phyloP scores from a whole-genome alignment of 2,113 vertebrate species.

The Leucosticte australis region DNA sequence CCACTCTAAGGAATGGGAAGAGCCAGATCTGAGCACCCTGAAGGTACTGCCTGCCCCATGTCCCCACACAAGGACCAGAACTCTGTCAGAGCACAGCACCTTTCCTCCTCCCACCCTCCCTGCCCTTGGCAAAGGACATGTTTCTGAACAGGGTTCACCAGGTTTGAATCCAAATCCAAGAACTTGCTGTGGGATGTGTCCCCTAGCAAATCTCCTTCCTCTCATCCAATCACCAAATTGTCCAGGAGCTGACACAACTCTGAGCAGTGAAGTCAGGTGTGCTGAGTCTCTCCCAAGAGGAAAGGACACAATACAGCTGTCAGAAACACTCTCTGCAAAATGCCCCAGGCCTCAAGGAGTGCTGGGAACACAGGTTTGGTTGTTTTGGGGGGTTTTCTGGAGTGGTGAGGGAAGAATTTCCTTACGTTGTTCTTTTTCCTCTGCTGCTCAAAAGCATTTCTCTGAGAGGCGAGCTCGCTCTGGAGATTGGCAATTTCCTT shows the following conservation, averaged over 20 bases:
- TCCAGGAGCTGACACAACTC: not conserved
- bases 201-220: not conserved
- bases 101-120: not conserved
- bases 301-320: not conserved
- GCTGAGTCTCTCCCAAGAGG: not conserved
- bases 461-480: constrained; percentile 81
- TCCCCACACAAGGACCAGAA: not conserved
- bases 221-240: not conserved
- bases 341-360: not conserved
- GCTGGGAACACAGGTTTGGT: not conserved
- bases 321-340: not conserved
- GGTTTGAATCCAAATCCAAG: not conserved
- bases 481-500: constrained; percentile 78
- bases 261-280: not conserved
- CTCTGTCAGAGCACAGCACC: not conserved
- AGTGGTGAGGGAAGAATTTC: not conserved
- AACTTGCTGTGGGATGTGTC: not conserved
- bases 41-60: not conserved
- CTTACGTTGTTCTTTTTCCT: constrained; percentile 98
- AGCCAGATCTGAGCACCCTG: not conserved
- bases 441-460: constrained; percentile 87
- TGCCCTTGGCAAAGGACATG: not conserved
- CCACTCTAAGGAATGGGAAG: not conserved
- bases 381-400: not conserved
- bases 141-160: not conserved